These are phyloP conservation scores for Chloroceryle amazona DNA, from an alignment of 2,797 vertebrate species.

Conservation along the genomic window DNA sequence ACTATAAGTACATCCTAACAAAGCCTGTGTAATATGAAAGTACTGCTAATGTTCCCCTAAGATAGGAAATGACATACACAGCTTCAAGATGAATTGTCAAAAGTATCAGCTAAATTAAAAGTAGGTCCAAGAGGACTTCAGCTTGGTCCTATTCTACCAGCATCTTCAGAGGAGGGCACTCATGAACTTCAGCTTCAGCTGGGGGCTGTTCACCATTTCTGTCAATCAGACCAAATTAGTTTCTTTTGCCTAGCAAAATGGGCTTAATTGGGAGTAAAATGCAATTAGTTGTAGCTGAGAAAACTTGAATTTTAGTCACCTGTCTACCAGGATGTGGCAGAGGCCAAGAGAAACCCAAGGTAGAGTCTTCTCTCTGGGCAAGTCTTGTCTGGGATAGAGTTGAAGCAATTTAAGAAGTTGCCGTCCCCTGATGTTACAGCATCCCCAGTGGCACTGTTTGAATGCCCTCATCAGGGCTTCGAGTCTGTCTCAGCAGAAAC, in stretches of 20 bases:
- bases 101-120: background rate
- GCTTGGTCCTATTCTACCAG: background rate
- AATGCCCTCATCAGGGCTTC: background rate
- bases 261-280: background rate
- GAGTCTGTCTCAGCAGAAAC: background rate
- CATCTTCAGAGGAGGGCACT: background rate
- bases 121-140: background rate
- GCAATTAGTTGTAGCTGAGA: background rate
- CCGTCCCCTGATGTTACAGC: background rate
- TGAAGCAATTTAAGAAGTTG: background rate
- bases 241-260: background rate
- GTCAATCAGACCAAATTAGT: background rate
- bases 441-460: background rate
- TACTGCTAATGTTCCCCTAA: background rate
- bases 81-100: background rate
- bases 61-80: background rate
- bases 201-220: background rate
- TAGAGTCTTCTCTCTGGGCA: background rate
- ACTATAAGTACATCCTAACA: background rate
- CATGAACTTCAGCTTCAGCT: fast-evolving
- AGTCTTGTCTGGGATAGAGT: background rate
- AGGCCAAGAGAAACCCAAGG: background rate
- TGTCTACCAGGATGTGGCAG: background rate
- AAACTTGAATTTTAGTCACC: background rate
- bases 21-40: background rate